Base-by-base conservation (phyloP, 2,113 vertebrate genomes). In the Antigone vipio region DNA sequence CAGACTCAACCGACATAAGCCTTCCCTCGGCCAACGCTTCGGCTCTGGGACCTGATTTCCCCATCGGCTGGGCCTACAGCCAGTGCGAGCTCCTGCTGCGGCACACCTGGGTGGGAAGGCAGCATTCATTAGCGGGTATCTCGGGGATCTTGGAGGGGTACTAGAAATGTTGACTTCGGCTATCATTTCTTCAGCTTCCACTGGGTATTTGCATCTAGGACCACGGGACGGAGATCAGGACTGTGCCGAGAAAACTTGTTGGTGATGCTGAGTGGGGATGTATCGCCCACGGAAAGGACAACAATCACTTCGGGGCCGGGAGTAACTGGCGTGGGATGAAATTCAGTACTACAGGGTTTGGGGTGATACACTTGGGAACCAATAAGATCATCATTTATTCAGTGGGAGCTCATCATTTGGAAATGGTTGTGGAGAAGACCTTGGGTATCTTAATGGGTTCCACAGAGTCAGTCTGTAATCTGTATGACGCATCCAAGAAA, bases 1-100 rank as follows among this genome's bases (percentile, higher is more conserved):
- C 44, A 0, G 53, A 1, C 3, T 1, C 4, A 8, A 26, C 1
- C 35, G 52, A 29, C 15, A 27, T 27, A 15, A 27, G 27, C 20
- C 26, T 35, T 4, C 21, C 24, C 20, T 8, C 11, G 35, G 6
- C 62, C n/a, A 4, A 2, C 13, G 44, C 22, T 8, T 5, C 22
- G 1, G 35, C 9, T 6, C 47, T 53, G 32, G 2, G 49, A 1
- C 14, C 17, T 1, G 26, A 3, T 15, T 6, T 32, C 18, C 10
- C 5, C 44, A 4, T 4, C 2, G 15, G 26, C 26, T 27, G 52
- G 52, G 52, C 52, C 26, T 15, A 53, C 52, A 15, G 27, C 15
- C 15, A 53, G 26, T 9, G 15, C 26, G 52, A 53, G 14, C 26
- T 53, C 50, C 24, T 14, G 69, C 3, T 0, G 40, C 15, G 38